Base-by-base conservation (phyloP, 2,888 invertebrate species). In the Tethea ocularis region DNA sequence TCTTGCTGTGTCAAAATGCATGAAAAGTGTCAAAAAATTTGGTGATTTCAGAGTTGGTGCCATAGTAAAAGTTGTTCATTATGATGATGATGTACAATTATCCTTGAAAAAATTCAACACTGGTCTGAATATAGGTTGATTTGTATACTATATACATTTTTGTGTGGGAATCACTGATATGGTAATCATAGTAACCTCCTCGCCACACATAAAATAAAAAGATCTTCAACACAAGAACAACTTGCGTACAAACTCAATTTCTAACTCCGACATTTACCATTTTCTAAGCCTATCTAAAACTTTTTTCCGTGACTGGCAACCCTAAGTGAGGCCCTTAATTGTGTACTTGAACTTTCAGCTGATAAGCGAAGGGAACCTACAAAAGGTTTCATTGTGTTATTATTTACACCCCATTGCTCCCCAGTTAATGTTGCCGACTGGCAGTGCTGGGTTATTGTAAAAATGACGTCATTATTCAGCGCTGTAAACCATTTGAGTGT, bases 281-380 rank as follows among this genome's bases (percentile, higher is more conserved):
- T 3, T 10, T 46, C 46, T 20, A 10, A n/a, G n/a, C 3, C 5
- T 7, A n/a, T 10, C 20, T 17, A 10, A 41, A 46, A 46, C 17
- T 46, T 46, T 41, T 17, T 17, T 20, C 10, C 46, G 20, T 46
- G 46, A 17, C 20, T 20, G 1, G 10, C 46, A 46, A 7, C 46
- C 46, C 46, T 46, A 46, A 46, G 46, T 20, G 20, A 20, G n/a
- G 38, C n/a, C 38, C 38, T 38, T 7, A 46, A 46, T 10, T 10
- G 46, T 20, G 46, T 46, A 46, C 46, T 46, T 46, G 46, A 46
- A 46, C 46, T 46, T 46, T 46, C 46, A 46, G 46, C 46, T 46
- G 46, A 46, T 46, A 46, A 46, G 46, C 41, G 41, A 10, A 46
- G 46, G 46, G 46, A 15, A 46, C 20, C 10, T 38, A 38, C 38